These are phyloP conservation scores for Coenonympha glycerion DNA, from an alignment of 2,888 invertebrate genomes.

Conservation along the genomic window DNA sequence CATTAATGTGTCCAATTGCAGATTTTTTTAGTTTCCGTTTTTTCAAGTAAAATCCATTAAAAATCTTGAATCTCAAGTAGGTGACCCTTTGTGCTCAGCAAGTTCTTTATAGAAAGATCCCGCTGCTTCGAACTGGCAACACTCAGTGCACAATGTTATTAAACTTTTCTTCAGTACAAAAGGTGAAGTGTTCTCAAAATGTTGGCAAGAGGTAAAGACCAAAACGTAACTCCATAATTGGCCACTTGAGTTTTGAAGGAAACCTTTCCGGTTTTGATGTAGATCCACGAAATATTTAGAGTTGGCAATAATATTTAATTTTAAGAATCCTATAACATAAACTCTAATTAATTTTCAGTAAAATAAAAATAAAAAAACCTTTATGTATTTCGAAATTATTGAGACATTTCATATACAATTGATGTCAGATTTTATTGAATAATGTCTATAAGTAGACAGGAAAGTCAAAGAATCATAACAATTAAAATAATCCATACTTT, in stretches of 20 bases:
- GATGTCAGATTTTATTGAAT: too few relatives aligned
- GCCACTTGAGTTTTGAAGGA: constrained; percentile 67
- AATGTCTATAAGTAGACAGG: too few relatives aligned
- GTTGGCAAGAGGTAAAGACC: constrained; percentile 46
- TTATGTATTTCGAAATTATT: too few relatives aligned
- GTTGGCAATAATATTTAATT: background rate
- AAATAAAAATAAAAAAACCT: too few relatives aligned
- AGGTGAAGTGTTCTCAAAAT: constrained; percentile 42
- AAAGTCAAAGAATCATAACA: too few relatives aligned
- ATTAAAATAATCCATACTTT: too few relatives aligned
- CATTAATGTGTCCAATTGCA: too few relatives aligned
- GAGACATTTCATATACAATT: too few relatives aligned
- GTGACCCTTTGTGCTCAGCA: background rate
- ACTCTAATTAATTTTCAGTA: too few relatives aligned
- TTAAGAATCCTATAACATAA: too few relatives aligned
- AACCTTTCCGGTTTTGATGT: constrained; percentile 50
- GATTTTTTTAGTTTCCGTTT: background rate
- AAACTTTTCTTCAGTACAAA: constrained; percentile 46
- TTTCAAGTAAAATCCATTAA: background rate
- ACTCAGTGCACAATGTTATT: constrained; percentile 54
- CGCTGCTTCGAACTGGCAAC: constrained; percentile 38
- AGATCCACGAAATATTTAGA: constrained; percentile 34
- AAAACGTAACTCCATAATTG: constrained; percentile 61
- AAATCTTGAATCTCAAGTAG: background rate
- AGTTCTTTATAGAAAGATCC: constrained; percentile 23